Conservation (phyloP, 2,113 vertebrate species). For the Chloropsis cyanopogon region DNA sequence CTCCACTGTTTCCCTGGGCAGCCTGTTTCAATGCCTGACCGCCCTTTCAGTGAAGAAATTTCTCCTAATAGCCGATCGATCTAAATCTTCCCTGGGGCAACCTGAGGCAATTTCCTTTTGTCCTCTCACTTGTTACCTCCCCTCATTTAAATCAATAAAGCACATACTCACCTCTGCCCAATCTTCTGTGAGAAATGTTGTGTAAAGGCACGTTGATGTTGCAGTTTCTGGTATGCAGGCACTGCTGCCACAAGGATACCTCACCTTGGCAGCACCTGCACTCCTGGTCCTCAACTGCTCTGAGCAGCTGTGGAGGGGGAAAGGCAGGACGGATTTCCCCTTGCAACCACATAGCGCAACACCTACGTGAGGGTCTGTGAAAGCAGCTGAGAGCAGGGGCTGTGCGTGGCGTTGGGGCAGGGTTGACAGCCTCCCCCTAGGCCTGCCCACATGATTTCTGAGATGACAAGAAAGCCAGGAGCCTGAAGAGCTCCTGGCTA, state of each 20-base stretch:
- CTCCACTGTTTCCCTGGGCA: background rate
- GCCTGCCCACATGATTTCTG: background rate
- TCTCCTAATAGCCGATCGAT: background rate
- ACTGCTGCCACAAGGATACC: background rate
- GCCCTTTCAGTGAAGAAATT: background rate
- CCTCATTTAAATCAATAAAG: background rate
- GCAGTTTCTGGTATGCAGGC: background rate
- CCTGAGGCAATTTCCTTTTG: background rate
- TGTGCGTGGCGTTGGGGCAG: fast-evolving
- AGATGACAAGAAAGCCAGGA: background rate
- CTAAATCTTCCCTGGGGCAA: background rate
- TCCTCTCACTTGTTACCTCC: background rate
- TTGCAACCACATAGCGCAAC: background rate
- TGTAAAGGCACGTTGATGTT: background rate
- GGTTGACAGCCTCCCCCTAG: background rate
- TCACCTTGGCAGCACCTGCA: background rate
- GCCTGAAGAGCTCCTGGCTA: background rate
- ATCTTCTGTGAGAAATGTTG: background rate
- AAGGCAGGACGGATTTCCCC: background rate
- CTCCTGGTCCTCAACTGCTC: background rate
- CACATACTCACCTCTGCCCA: background rate
- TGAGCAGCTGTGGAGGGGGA: background rate
- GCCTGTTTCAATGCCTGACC: background rate
- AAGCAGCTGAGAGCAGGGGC: background rate
- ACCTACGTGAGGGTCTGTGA: background rate